A percentile compares a stretch with the other conserved stretches of the same genome.
Conservation (phyloP, 2,888 invertebrate species). For the Meiosimyza platycephala region DNA sequence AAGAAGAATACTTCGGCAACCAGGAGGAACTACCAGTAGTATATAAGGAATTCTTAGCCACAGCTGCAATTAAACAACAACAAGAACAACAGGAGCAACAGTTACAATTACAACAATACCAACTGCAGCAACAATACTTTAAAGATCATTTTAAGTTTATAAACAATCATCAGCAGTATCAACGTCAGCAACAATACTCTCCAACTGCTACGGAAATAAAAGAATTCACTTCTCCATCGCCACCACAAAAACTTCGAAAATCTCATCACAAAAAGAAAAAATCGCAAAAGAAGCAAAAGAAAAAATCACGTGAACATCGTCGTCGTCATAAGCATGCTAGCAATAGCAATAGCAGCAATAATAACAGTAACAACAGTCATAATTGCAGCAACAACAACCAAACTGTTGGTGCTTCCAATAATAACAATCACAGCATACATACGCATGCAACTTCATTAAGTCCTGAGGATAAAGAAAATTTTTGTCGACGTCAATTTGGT, state of each 20-base stretch:
- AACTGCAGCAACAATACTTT: conserved; percentile 28
- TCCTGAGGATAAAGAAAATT: conserved; percentile 63
- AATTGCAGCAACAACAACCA: conserved; percentile 36
- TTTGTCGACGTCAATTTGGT: conserved; percentile 56
- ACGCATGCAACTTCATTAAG: conserved; percentile 54
- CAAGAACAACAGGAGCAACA: conserved; percentile 16
- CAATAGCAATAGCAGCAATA: conserved; percentile 39
- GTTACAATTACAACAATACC: conserved; percentile 24
- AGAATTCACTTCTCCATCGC: conserved; percentile 35
- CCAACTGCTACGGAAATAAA: conserved; percentile 43
- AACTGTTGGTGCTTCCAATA: conserved; percentile 30
- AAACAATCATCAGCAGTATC: conserved; percentile 39
- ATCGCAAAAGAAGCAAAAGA: conserved; percentile 61
- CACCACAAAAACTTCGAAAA: conserved; percentile 46
- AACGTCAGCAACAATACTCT: conserved; percentile 25
- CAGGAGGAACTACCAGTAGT: conserved; percentile 1
- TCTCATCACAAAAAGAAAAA: conserved; percentile 60
- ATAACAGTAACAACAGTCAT: conserved; percentile 22
- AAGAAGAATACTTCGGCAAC: conserved; percentile 15
- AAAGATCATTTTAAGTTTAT: conserved; percentile 35
- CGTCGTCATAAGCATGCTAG: conserved; percentile 59
- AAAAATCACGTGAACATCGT: conserved; percentile 60
- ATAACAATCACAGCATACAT: conserved; percentile 27
- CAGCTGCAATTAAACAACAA: conserved; percentile 11
- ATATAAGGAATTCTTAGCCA: neutral